phyloP scores from a whole-genome alignment of 2,888 invertebrate species.

The Drosophila ezoana region DNA sequence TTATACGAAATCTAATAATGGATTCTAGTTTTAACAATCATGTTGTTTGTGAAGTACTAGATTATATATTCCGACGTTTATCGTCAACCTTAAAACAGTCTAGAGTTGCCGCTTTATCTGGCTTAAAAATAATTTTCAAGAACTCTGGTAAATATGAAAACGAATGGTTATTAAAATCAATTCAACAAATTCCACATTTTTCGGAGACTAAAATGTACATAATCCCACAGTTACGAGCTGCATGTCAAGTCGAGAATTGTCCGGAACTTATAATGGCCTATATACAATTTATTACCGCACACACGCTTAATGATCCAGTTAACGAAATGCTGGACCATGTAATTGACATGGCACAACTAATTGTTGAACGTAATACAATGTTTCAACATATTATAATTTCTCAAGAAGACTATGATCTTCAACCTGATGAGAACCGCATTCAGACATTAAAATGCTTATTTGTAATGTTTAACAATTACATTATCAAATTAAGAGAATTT shows the following conservation, averaged over 20 bases:
- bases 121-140: conserved; percentile 89
- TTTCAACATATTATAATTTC: conserved; percentile 91
- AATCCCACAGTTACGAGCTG: conserved; percentile 91
- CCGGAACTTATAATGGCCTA: conserved; percentile 91
- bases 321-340: conserved; percentile 89
- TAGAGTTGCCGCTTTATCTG: conserved; percentile 89
- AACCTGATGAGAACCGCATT: conserved; percentile 83
- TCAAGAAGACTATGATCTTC: conserved; percentile 65
- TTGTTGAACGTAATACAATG: conserved; percentile 95
- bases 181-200: conserved; percentile 93
- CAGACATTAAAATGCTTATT: conserved; percentile 90
- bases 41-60: conserved; percentile 91
- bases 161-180: conserved; percentile 87
- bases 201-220: conserved; percentile 89
- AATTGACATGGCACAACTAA: conserved; percentile 94
- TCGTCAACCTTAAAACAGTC: conserved; percentile 92
- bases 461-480: conserved; percentile 90
- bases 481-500: conserved; percentile 87
- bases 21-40: conserved; percentile 86
- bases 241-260: conserved; percentile 95
- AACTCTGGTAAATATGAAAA: conserved; percentile 83
- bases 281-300: conserved; percentile 92
- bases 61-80: conserved; percentile 94
- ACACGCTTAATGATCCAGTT: conserved; percentile 89
- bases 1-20: conserved; percentile 86